phyloP scores from a whole-genome alignment of 2,113 vertebrate species.

The Psephotus haematonotus region DNA sequence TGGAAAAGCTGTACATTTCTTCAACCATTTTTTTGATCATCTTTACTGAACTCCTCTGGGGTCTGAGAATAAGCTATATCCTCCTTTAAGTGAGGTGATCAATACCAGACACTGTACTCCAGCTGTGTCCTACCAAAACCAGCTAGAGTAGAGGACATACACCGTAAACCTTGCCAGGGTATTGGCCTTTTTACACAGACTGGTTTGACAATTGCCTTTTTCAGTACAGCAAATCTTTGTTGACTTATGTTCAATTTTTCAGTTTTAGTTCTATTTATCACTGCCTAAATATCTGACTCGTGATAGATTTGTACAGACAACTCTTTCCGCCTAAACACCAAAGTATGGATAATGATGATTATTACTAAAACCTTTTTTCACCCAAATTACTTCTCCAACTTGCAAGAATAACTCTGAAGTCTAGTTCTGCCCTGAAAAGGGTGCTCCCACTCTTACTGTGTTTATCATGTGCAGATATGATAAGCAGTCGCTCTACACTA shows the following conservation, averaged over 20 bases:
- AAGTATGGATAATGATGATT: fast-evolving
- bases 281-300: background rate
- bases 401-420: background rate
- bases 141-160: background rate
- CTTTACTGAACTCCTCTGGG: background rate
- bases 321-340: background rate
- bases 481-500: background rate
- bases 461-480: background rate
- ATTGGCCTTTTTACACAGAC: background rate
- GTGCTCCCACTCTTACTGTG: background rate
- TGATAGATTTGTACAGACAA: background rate
- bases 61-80: background rate
- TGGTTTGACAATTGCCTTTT: background rate
- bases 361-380: fast-evolving
- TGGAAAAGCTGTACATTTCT: background rate
- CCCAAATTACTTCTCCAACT: background rate
- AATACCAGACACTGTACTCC: background rate
- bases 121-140: background rate
- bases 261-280: background rate
- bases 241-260: background rate
- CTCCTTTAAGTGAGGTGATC: background rate
- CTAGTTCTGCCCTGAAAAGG: conserved; percentile 1
- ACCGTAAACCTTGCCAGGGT: background rate
- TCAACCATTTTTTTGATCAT: background rate
- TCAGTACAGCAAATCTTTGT: background rate